Percentiles rank a stretch among this genome's conserved stretches.
phyloP scores from a whole-genome alignment of 2,888 invertebrate genomes.

The Muscina levida region DNA sequence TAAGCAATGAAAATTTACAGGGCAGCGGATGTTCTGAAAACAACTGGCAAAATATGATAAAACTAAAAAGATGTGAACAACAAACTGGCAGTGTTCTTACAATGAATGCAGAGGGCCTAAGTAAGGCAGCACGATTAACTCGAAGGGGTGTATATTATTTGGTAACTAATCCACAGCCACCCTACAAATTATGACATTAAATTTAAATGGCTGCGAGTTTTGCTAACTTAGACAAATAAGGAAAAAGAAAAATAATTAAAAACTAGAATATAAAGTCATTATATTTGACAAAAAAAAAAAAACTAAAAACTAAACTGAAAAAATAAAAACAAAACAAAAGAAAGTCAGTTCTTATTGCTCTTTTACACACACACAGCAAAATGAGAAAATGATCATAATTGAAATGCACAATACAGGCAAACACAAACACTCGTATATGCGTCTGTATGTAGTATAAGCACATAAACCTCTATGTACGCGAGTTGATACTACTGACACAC shows the following conservation, averaged over 20 bases:
- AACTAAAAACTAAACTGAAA: no score
- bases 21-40: slow-evolving; percentile 70
- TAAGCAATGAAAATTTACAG: slow-evolving; percentile 53
- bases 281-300: slow-evolving; percentile 65
- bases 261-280: slow-evolving; percentile 68
- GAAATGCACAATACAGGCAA: slow-evolving; percentile 53
- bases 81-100: slow-evolving; percentile 64
- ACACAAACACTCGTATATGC: slow-evolving; percentile 17
- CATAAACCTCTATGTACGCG: background rate
- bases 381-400: slow-evolving; percentile 25
- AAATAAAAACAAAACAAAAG: background rate
- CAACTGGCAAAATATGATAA: slow-evolving; percentile 72
- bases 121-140: slow-evolving; percentile 26
- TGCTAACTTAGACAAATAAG: background rate
- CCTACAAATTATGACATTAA: slow-evolving; percentile 65
- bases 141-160: slow-evolving; percentile 75
- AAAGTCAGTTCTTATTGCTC: slow-evolving; percentile 73
- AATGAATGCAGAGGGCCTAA: slow-evolving; percentile 73
- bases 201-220: background rate
- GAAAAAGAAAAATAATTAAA: slow-evolving; percentile 18
- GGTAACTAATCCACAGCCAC: slow-evolving; percentile 71
- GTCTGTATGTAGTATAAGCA: slow-evolving; percentile 3
- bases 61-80: slow-evolving; percentile 69
- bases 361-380: slow-evolving; percentile 51
- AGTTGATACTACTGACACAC: slow-evolving; percentile 16